phyloP scores from a whole-genome alignment of 2,888 invertebrate genomes.

The Linnaemya tessellans region DNA sequence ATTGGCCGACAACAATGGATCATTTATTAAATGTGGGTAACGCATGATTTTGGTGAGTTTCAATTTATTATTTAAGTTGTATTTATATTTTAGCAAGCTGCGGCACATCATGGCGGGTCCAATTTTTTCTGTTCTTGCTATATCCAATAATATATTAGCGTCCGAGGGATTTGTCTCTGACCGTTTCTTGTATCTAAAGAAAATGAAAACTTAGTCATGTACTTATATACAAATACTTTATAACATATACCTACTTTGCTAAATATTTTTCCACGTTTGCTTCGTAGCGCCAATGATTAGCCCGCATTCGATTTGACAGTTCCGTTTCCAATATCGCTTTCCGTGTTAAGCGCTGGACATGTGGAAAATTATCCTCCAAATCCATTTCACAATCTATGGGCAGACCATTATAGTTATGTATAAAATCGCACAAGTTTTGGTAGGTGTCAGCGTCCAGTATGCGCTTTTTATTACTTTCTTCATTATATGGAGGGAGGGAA shows the following conservation, averaged over 20 bases:
- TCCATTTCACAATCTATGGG: conserved; percentile 86
- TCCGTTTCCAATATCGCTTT: conserved; percentile 89
- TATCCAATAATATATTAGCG: conserved; percentile 76
- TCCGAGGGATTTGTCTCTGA: conserved; percentile 16
- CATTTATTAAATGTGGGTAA: conserved; percentile 79
- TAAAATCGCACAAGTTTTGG: conserved; percentile 82
- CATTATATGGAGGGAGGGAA: background rate
- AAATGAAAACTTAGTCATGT: background rate
- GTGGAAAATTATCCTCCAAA: conserved; percentile 84
- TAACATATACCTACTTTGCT: conserved; percentile 74
- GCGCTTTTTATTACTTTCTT: conserved; percentile 72
- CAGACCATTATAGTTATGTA: conserved; percentile 85
- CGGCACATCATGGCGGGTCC: conserved; percentile 80
- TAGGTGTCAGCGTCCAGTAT: conserved; percentile 76
- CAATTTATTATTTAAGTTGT: conserved; percentile 76
- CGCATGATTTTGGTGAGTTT: conserved; percentile 79
- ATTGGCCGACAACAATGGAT: conserved; percentile 79
- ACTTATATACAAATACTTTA: background rate
- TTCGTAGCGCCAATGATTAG: conserved; percentile 86
- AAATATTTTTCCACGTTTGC: conserved; percentile 85
- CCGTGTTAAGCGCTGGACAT: conserved; percentile 86
- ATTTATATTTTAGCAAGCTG: conserved; percentile 79
- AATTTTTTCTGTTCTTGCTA: conserved; percentile 77
- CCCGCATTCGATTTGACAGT: conserved; percentile 87
- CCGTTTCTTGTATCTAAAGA: conserved; percentile 76